Evolutionary conservation across 2,113 vertebrate species (phyloP).

Genomic region (Podiceps cristatus): DNA sequence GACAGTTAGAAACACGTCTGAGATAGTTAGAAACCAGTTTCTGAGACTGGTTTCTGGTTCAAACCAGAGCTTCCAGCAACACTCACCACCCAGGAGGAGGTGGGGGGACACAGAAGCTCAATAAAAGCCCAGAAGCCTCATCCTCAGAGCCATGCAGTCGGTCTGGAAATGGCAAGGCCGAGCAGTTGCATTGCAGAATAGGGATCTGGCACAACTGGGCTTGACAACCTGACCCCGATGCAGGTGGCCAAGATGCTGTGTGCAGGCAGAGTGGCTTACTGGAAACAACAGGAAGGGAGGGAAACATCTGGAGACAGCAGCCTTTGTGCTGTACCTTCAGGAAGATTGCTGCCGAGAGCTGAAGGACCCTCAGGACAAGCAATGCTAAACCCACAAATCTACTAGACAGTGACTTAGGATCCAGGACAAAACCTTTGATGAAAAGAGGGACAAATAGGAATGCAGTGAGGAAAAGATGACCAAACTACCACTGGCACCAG

Average conservation of each 20-base stretch:
- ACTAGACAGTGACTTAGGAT: background rate
- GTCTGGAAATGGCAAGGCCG: background rate
- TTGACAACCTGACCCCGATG: fast-evolving
- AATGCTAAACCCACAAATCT: background rate
- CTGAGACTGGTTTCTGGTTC: background rate
- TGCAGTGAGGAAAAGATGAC: fast-evolving
- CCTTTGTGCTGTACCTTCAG: background rate
- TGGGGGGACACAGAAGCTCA: background rate
- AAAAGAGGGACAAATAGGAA: background rate
- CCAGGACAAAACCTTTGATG: background rate
- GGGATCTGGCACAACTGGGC: fast-evolving
- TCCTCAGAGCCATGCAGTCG: background rate
- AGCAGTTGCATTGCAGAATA: fast-evolving
- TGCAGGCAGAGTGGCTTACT: background rate
- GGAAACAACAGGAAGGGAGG: background rate
- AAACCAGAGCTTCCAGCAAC: background rate
- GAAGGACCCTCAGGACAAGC: background rate
- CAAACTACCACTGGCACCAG: fast-evolving
- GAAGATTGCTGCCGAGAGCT: background rate
- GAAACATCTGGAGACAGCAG: background rate
- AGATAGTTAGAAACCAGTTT: background rate
- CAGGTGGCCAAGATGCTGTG: fast-evolving
- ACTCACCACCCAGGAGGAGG: background rate
- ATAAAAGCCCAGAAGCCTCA: background rate
- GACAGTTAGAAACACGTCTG: background rate